phyloP scores from a whole-genome alignment of 1,140 invertebrate genomes.

The Rhopalosiphum padi region DNA sequence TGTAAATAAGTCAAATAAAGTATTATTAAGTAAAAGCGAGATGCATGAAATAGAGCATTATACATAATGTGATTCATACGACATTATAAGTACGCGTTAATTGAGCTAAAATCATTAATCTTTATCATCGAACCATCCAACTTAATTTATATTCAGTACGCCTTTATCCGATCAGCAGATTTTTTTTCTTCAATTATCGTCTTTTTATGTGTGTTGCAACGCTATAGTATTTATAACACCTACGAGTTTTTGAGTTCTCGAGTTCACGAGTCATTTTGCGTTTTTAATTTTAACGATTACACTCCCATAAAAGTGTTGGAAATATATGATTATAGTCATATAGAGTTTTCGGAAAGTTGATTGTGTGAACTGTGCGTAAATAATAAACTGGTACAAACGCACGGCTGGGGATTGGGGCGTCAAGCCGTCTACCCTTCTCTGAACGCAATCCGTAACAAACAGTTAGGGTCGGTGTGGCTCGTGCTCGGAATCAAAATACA shows the following conservation, averaged over 20 bases:
- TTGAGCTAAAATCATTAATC: constrained; percentile 12
- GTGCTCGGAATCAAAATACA: constrained; percentile 33
- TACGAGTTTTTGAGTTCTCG: neutral
- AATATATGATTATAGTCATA: neutral
- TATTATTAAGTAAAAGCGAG: neutral
- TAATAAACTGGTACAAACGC: constrained; percentile 8
- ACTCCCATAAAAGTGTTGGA: neutral
- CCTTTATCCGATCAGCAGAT: neutral
- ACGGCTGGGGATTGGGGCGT: neutral
- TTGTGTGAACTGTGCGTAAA: constrained; percentile 14
- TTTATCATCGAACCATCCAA: neutral
- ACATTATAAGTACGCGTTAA: neutral
- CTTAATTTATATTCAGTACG: neutral
- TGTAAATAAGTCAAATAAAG: neutral
- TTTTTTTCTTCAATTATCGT: neutral
- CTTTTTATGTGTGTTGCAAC: neutral
- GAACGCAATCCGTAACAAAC: constrained; percentile 15
- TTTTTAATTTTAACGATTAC: neutral
- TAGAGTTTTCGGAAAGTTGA: neutral
- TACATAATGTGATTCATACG: neutral
- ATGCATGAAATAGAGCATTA: neutral
- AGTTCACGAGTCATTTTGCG: too few species aligned
- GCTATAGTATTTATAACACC: too few species aligned
- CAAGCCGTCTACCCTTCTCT: constrained; percentile 44
- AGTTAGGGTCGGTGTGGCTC: neutral